Percentiles rank a stretch among this genome's conserved stretches.
These are phyloP conservation scores for Montifringilla adamsi DNA, from an alignment of 2,113 vertebrate species.

Conservation along the genomic window DNA sequence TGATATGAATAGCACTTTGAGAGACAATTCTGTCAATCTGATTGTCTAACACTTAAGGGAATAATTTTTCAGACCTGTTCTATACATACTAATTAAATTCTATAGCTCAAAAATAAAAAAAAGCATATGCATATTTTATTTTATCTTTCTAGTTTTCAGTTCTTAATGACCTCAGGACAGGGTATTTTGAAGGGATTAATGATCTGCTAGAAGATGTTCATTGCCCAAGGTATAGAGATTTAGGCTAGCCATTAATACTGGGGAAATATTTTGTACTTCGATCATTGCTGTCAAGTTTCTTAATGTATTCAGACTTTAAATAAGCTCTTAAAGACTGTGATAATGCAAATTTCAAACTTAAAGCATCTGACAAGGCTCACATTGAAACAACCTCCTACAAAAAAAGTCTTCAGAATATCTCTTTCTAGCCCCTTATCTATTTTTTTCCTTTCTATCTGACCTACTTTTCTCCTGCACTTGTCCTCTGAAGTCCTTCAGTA, in stretches of 20 bases:
- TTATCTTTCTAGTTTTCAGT: slow-evolving; percentile 40
- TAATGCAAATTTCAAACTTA: slow-evolving; percentile 25
- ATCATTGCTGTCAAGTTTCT: slow-evolving; percentile 44
- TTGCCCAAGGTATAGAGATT: slow-evolving; percentile 2
- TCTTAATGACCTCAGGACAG: slow-evolving; percentile 13
- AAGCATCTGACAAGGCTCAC: slow-evolving; percentile 3
- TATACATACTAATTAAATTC: neutral
- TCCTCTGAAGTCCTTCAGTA: slow-evolving; percentile 53
- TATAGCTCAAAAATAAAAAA: neutral
- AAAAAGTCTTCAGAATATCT: neutral
- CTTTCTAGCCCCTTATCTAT: neutral
- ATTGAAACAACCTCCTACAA: neutral
- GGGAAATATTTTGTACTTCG: slow-evolving; percentile 37
- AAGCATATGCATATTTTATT: neutral
- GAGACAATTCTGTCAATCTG: slow-evolving; percentile 15
- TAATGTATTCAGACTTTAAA: slow-evolving; percentile 27
- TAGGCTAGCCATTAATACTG: slow-evolving; percentile 41
- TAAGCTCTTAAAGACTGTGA: neutral
- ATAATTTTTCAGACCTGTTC: neutral
- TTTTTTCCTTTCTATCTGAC: slow-evolving; percentile 6
- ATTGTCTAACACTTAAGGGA: neutral
- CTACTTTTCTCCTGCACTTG: slow-evolving; percentile 11
- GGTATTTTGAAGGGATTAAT: slow-evolving; percentile 32
- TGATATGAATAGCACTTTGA: neutral
- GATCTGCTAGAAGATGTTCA: slow-evolving; percentile 14